phyloP scores from a whole-genome alignment of 2,888 invertebrate species.

The Rhamphomyia laevipes region DNA sequence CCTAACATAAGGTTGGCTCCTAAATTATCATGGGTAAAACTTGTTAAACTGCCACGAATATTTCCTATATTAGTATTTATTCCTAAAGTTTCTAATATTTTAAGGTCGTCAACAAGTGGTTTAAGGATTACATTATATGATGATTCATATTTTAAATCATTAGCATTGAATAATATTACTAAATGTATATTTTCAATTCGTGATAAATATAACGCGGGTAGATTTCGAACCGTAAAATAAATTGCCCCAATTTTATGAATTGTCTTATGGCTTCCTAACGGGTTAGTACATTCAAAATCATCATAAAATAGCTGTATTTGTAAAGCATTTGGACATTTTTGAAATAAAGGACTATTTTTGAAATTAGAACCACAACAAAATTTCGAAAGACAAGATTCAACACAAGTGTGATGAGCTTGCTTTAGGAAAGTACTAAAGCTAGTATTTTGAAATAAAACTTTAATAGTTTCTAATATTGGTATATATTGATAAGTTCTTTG shows the following conservation, averaged over 20 bases:
- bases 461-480: slow-evolving; percentile 4
- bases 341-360: slow-evolving; percentile 2
- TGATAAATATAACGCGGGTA: slow-evolving; percentile 8
- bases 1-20: slow-evolving; percentile 8
- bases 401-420: neutral
- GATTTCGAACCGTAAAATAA: slow-evolving; percentile 9
- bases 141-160: slow-evolving; percentile 6
- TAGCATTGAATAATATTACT: slow-evolving; percentile 9
- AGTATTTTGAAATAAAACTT: slow-evolving; percentile 4
- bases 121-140: slow-evolving; percentile 5
- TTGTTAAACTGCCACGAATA: slow-evolving; percentile 5
- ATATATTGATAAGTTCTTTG: slow-evolving; percentile 7
- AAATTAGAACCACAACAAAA: slow-evolving; percentile 2
- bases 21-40: slow-evolving; percentile 11
- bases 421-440: neutral
- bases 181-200: slow-evolving; percentile 9
- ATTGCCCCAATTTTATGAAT: slow-evolving; percentile 13
- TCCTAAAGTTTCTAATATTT: slow-evolving; percentile 5
- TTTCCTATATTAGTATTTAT: slow-evolving; percentile 1
- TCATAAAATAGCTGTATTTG: slow-evolving; percentile 10
- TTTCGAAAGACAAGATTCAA: neutral
- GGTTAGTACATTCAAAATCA: slow-evolving; percentile 12
- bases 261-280: slow-evolving; percentile 11
- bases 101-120: slow-evolving; percentile 7
- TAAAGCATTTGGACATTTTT: slow-evolving; percentile 1